A percentile compares a stretch with the other conserved stretches of the same genome.
phyloP scores from a whole-genome alignment of 2,888 invertebrate genomes.

The Anthoptus insignis region DNA sequence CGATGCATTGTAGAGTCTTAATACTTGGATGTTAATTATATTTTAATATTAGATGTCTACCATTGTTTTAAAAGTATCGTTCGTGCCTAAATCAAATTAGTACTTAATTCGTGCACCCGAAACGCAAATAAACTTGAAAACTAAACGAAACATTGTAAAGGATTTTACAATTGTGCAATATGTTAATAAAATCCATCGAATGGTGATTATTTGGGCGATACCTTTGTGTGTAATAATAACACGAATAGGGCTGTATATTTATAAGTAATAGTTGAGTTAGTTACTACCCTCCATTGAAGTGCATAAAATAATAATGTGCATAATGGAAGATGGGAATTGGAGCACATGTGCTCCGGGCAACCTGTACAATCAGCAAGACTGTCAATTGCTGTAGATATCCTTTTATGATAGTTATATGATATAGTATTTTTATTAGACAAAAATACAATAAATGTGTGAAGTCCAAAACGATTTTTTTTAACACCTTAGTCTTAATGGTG shows the following conservation, averaged over 20 bases:
- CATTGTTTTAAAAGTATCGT: conserved; percentile 50
- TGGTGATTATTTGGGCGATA: conserved; percentile 68
- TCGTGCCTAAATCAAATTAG: conserved; percentile 58
- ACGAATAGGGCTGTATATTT: conserved; percentile 72
- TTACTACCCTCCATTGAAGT: conserved; percentile 57
- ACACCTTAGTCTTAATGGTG: neutral
- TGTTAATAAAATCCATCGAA: conserved; percentile 68
- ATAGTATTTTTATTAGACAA: conserved; percentile 87
- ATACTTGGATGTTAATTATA: conserved; percentile 40
- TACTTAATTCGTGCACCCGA: conserved; percentile 55
- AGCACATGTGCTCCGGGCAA: conserved; percentile 63
- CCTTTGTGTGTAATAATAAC: conserved; percentile 53
- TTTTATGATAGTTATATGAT: conserved; percentile 80
- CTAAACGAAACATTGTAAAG: conserved; percentile 23
- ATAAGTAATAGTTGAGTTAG: conserved; percentile 70
- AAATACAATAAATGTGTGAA: conserved; percentile 87
- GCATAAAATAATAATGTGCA: conserved; percentile 68
- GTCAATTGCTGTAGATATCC: conserved; percentile 85
- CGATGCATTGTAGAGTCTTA: conserved; percentile 37
- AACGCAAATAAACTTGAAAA: conserved; percentile 38
- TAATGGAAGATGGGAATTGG: conserved; percentile 58
- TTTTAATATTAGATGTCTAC: conserved; percentile 39
- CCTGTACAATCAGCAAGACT: conserved; percentile 82
- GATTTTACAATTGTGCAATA: conserved; percentile 77
- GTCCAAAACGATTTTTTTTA: conserved; percentile 61